Base-by-base conservation (phyloP, 2,113 vertebrate genomes). In the Malurus alboscapulatus region DNA sequence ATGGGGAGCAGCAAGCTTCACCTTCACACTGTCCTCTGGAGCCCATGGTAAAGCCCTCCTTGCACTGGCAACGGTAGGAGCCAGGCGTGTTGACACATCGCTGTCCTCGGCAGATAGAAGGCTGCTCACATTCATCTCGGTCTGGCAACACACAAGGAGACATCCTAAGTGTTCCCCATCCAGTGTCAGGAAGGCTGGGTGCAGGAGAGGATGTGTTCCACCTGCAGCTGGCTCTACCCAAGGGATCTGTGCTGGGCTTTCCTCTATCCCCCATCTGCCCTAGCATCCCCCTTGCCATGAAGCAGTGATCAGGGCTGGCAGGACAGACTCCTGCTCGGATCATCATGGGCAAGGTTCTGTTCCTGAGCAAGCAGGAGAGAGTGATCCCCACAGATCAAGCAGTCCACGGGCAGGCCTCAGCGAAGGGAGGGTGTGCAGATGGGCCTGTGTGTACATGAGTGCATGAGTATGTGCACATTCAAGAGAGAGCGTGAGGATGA, bases 41-140 rank as follows among this genome's bases (percentile, higher is more conserved):
- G 62, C 98, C 97, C 97, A 98, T 97, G 96, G 96, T 73, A 76
- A 98, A 99, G 90, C 99, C 99, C 22, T 63, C 94, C 77, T 97
- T 97, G 97, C 99, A 99, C 93, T 98, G 97, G 80, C 99, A 99
- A 95, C 63, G 97, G 96, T 98, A 99, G 10, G 99, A 99, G 55
- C 99, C 99, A 0, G 98, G 98, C 0, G 98, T 98, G 97, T 99
- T 99, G 97, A 98, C 94, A 92, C 99, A 99, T 7, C 22, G 94
- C 21, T 98, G 98, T n/a, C 97, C 97, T n/a, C 29, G 96, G 96
- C 99, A 99, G 91, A 97, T 93, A 54, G 93, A 98, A 38, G 98
- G 97, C 96, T 98, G 98, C 91, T 97, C 97, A 97, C 99, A 99
- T 88, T 99, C 98, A 12, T 99, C 98, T 90, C 97, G 93, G 93